Evolutionary conservation across 2,113 vertebrate genomes (phyloP).

Genomic region (Chlorodrepanis virens): DNA sequence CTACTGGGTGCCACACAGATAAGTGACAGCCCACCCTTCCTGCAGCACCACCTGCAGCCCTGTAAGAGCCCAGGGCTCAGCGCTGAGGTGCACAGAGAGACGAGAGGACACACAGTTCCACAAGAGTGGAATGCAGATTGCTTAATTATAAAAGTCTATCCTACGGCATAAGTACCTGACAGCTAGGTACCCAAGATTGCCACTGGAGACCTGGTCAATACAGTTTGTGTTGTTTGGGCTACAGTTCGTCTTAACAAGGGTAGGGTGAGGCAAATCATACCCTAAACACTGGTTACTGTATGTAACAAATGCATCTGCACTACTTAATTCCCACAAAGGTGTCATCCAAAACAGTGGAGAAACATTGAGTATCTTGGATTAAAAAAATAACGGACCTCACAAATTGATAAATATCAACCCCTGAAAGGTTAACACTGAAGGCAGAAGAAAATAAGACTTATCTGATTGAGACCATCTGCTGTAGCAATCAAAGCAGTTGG

Average conservation of each 20-base stretch:
- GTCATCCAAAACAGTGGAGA: not conserved
- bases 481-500: constrained; percentile 14
- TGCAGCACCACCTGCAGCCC: not conserved
- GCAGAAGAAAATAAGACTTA: constrained; percentile 1
- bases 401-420: not conserved
- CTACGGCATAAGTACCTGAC: not conserved
- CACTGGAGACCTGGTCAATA: not conserved
- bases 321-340: not conserved
- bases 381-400: not conserved
- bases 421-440: not conserved
- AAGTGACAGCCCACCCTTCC: not conserved
- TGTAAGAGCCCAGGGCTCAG: not conserved
- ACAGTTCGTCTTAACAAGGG: not conserved
- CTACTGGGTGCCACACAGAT: not conserved
- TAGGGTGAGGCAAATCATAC: not conserved
- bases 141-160: not conserved
- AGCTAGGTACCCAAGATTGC: not conserved
- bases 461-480: constrained; percentile 10
- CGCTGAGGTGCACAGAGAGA: not conserved
- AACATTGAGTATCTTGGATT: not conserved
- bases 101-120: not conserved
- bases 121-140: not conserved
- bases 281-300: not conserved
- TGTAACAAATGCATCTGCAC: not conserved
- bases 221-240: not conserved